Conservation (phyloP, 2,888 invertebrate species). For the Aricia artaxerxes region DNA sequence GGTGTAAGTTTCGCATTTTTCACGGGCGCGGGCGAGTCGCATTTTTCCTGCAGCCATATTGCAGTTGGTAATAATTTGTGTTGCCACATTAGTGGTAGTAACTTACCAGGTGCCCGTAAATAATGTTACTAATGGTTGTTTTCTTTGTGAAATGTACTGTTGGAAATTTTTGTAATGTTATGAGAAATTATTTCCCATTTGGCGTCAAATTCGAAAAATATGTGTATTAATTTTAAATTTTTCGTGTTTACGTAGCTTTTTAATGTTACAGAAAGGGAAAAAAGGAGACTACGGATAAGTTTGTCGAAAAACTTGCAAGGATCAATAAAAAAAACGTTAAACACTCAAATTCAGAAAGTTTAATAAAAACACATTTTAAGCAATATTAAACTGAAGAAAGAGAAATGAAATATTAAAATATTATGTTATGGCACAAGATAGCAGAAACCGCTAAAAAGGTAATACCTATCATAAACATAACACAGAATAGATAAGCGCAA, state of each 20-base stretch:
- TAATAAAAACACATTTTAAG: no score
- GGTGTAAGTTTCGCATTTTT: constrained; percentile 29
- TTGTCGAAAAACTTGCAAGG: no score
- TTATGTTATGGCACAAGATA: neutral
- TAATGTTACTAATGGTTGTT: constrained; percentile 42
- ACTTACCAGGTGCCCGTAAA: constrained; percentile 56
- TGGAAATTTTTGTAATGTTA: constrained; percentile 10
- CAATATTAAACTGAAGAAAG: neutral
- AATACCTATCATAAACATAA: neutral
- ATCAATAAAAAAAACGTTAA: no score
- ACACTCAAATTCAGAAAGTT: no score
- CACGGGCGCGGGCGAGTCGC: neutral
- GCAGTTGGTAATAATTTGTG: constrained; percentile 50
- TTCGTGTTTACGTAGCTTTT: neutral
- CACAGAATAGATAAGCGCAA: neutral
- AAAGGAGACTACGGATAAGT: neutral
- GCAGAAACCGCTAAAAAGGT: neutral
- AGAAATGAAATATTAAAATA: neutral
- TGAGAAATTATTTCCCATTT: constrained; percentile 16
- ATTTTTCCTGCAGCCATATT: constrained; percentile 42
- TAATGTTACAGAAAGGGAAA: neutral
- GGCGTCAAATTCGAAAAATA: neutral
- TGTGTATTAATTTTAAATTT: neutral
- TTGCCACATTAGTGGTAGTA: constrained; percentile 58
- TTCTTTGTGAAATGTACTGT: constrained; percentile 20